phyloP scores from a whole-genome alignment of 2,888 invertebrate genomes.

The Ectemnius continuus region DNA sequence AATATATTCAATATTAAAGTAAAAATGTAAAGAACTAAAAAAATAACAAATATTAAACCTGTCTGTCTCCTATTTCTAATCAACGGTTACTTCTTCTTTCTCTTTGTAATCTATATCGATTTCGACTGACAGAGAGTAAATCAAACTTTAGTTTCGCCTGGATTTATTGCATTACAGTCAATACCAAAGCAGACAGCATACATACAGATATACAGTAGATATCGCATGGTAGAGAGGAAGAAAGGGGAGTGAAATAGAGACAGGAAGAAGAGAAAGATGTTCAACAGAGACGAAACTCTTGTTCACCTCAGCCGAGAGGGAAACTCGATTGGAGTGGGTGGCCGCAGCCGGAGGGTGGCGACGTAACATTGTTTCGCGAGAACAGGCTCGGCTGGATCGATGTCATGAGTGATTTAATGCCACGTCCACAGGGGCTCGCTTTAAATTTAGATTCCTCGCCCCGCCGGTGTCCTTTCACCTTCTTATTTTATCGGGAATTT shows the following conservation, averaged over 20 bases:
- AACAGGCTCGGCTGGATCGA: conserved; percentile 41
- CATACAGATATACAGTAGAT: too few relatives aligned
- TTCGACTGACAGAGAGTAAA: too few relatives aligned
- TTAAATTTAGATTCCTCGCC: conserved; percentile 19
- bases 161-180: too few relatives aligned
- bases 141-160: too few relatives aligned
- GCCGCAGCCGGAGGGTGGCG: conserved; percentile 13
- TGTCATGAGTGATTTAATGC: conserved; percentile 49
- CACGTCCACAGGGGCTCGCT: conserved; percentile 19
- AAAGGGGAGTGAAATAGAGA: background rate
- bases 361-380: conserved; percentile 38
- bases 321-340: conserved; percentile 22
- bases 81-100: too few relatives aligned
- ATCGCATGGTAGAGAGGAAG: background rate
- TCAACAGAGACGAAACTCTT: conserved; percentile 21
- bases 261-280: conserved; percentile 1
- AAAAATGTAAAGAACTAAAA: too few relatives aligned
- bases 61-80: too few relatives aligned
- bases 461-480: background rate
- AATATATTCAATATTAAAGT: too few relatives aligned
- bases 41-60: too few relatives aligned
- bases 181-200: too few relatives aligned
- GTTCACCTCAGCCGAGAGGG: conserved; percentile 27
- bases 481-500: background rate
- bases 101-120: too few relatives aligned